phyloP scores from a whole-genome alignment of 2,113 vertebrate species.

The Cyrtonyx montezumae region DNA sequence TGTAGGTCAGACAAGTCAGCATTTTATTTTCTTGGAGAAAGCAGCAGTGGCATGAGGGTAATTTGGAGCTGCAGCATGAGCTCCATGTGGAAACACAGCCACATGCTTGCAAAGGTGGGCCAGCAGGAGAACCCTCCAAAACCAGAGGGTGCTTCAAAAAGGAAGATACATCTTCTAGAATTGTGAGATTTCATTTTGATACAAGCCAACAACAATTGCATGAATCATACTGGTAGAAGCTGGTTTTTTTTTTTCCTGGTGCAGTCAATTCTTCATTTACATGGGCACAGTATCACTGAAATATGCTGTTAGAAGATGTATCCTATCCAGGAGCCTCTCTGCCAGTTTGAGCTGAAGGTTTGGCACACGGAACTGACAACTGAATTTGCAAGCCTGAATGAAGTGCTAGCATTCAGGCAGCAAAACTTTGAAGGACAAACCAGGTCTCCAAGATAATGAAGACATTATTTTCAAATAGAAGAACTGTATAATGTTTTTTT shows the following conservation, averaged over 20 bases:
- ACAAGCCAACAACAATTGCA: background rate
- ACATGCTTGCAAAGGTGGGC: background rate
- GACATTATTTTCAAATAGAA: background rate
- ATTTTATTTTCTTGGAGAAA: background rate
- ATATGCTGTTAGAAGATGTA: background rate
- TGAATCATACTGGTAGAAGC: background rate
- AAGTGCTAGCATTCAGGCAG: background rate
- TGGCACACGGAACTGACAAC: background rate
- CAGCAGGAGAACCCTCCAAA: background rate
- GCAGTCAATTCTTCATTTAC: background rate
- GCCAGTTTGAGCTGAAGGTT: background rate
- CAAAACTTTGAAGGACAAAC: background rate
- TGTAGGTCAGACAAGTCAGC: background rate
- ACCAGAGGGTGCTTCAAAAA: background rate
- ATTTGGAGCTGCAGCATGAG: background rate
- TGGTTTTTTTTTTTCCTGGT: background rate
- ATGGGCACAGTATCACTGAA: background rate
- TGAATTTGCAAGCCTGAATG: background rate
- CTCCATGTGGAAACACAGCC: background rate
- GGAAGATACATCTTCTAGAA: background rate
- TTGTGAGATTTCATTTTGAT: background rate
- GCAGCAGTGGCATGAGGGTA: background rate
- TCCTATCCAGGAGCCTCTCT: background rate
- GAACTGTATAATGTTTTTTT: background rate
- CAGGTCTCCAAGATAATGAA: background rate